phyloP scores from a whole-genome alignment of 2,113 vertebrate species.

The Phyllostomus discolor region DNA sequence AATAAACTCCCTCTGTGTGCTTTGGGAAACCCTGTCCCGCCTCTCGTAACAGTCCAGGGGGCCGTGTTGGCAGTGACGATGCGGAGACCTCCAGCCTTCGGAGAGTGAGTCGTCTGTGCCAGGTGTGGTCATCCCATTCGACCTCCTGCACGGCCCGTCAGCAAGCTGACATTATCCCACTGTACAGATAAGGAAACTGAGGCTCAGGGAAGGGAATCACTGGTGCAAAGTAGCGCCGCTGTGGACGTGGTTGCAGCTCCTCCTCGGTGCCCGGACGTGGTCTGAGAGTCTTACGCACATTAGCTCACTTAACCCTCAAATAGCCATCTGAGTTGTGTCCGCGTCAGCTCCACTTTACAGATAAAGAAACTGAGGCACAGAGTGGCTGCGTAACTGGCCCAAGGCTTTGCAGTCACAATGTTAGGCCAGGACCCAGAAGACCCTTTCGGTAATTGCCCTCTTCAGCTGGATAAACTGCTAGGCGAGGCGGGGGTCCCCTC shows the following conservation, averaged over 20 bases:
- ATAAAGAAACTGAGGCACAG: not conserved
- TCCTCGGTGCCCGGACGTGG: not conserved
- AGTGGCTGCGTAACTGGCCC: not conserved
- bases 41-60: not conserved
- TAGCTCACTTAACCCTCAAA: not conserved
- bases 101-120: not conserved
- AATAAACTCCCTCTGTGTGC: slow-evolving; percentile 59
- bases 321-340: not conserved
- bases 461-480: not conserved
- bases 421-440: not conserved
- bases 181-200: not conserved
- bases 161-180: not conserved
- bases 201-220: not conserved
- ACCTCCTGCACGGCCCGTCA: not conserved
- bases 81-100: not conserved
- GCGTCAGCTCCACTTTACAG: not conserved
- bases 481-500: not conserved
- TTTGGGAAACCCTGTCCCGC: not conserved
- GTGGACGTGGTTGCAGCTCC: not conserved
- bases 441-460: not conserved
- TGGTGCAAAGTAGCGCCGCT: not conserved
- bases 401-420: not conserved
- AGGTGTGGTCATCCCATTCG: not conserved
- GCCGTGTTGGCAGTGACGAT: not conserved
- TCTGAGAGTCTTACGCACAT: not conserved